Conservation (phyloP, 2,888 invertebrate genomes). For the Trachelus stipa region DNA sequence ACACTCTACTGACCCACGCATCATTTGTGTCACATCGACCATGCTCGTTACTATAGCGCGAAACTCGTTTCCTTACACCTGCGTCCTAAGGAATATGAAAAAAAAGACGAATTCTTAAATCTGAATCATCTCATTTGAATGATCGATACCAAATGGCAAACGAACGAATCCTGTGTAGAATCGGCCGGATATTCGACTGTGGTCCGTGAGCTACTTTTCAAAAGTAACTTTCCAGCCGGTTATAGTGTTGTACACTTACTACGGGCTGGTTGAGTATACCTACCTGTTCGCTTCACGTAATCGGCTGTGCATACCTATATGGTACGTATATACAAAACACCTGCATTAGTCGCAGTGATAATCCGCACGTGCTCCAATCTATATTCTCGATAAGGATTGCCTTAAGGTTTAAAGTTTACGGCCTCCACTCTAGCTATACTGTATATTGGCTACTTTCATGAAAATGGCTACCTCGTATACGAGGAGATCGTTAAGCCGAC, state of each 20-base stretch:
- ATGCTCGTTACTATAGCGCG: background rate
- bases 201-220: background rate
- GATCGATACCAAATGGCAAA: background rate
- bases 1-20: background rate
- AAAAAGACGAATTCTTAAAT: background rate
- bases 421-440: background rate
- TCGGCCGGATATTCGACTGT: background rate
- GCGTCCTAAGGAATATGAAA: background rate
- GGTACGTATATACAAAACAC: background rate
- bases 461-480: background rate
- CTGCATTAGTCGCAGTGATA: background rate
- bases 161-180: background rate
- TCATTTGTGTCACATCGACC: background rate
- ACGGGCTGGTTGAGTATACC: background rate
- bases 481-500: background rate
- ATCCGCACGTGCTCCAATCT: background rate
- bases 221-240: slow-evolving; percentile 2
- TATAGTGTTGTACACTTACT: background rate
- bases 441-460: background rate
- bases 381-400: background rate
- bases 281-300: background rate
- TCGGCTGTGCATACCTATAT: background rate
- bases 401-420: background rate
- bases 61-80: background rate
- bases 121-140: background rate